These are phyloP conservation scores for Tympanuchus pallidicinctus DNA, from an alignment of 2,113 vertebrate species.

Conservation along the genomic window DNA sequence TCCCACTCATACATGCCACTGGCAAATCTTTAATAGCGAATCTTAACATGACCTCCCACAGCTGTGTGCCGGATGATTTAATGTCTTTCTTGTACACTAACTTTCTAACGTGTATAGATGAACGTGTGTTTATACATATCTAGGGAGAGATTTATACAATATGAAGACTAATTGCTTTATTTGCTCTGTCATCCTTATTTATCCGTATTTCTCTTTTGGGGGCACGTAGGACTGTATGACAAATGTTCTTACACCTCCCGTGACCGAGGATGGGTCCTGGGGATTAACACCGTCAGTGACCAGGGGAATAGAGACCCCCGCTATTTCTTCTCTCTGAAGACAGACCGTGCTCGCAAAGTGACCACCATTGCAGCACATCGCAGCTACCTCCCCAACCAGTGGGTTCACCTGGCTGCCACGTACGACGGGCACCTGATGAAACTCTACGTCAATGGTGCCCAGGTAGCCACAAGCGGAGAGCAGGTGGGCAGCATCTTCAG, in stretches of 20 bases:
- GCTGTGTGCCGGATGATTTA: background rate
- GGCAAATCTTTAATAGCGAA: background rate
- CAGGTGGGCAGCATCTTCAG: slow-evolving; percentile 96
- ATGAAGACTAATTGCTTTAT: slow-evolving; percentile 18
- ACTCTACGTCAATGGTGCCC: slow-evolving; percentile 94
- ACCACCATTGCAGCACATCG: slow-evolving; percentile 90
- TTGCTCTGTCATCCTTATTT: slow-evolving; percentile 65
- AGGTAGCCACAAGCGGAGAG: slow-evolving; percentile 91
- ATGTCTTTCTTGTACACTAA: background rate
- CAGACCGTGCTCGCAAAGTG: slow-evolving; percentile 94
- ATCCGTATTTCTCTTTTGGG: slow-evolving; percentile 78
- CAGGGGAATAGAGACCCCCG: slow-evolving; percentile 95
- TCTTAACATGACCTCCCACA: background rate
- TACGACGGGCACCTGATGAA: slow-evolving; percentile 93
- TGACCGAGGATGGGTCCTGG: slow-evolving; percentile 97
- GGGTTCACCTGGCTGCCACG: slow-evolving; percentile 91
- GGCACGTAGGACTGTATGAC: slow-evolving; percentile 92
- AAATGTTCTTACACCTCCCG: slow-evolving; percentile 98
- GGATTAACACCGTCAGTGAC: slow-evolving; percentile 93
- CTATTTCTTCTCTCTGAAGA: slow-evolving; percentile 98
- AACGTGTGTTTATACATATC: slow-evolving; percentile 15
- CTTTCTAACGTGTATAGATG: slow-evolving; percentile 16
- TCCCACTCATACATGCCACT: background rate
- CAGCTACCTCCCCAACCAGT: slow-evolving; percentile 92
- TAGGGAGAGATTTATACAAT: background rate